These are phyloP conservation scores for Chunga burmeisteri DNA, from an alignment of 2,113 vertebrate genomes.

Conservation along the genomic window DNA sequence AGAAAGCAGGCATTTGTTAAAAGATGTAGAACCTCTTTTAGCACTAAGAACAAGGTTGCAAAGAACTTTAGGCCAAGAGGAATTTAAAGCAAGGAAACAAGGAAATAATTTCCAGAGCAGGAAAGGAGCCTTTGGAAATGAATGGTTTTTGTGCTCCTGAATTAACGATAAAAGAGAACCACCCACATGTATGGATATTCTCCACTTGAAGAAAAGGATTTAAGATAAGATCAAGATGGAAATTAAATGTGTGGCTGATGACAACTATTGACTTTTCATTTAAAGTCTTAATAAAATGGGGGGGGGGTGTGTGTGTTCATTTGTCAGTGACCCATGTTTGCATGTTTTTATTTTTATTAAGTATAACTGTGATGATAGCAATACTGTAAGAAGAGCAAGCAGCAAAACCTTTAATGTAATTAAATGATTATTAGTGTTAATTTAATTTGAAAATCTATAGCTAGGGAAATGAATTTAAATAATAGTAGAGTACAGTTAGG, in stretches of 20 bases:
- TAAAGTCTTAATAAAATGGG: not conserved
- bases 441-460: not conserved
- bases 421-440: not conserved
- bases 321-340: not conserved
- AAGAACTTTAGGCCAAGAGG: not conserved
- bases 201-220: not conserved
- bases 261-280: not conserved
- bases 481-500: not conserved
- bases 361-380: not conserved
- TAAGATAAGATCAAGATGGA: not conserved
- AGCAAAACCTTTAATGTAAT: not conserved
- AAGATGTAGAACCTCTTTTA: not conserved
- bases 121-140: not conserved
- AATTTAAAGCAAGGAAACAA: not conserved
- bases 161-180: not conserved
- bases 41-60: not conserved
- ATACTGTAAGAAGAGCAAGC: not conserved
- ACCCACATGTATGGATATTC: not conserved
- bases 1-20: not conserved
- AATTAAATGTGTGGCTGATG: constrained; percentile 2
- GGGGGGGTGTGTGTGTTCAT: not conserved
- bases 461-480: not conserved
- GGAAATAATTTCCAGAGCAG: not conserved
- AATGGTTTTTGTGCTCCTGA: not conserved
- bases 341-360: not conserved